Conservation (phyloP, 2,797 vertebrate genomes). For the Ptychobarbus kaznakovi region DNA sequence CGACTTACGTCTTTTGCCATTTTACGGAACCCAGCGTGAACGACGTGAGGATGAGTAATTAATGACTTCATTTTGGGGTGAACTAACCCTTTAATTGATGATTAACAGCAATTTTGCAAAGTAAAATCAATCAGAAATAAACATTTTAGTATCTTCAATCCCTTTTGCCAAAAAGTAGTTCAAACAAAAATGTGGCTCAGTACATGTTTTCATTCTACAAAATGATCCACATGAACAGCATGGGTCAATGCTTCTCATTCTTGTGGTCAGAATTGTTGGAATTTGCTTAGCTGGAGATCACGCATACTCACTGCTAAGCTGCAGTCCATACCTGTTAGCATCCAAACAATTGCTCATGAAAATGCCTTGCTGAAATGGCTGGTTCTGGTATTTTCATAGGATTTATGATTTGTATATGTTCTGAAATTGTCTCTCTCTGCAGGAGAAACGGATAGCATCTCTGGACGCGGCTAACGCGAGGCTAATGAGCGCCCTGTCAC, state of each 20-base stretch:
- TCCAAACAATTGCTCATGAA: neutral
- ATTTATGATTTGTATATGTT: neutral
- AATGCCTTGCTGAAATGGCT: neutral
- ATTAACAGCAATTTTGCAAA: neutral
- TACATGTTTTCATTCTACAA: neutral
- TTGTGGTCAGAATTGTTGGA: neutral
- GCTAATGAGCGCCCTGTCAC: conserved; percentile 96
- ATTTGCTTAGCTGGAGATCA: neutral
- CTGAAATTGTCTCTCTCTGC: conserved; percentile 48
- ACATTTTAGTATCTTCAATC: neutral
- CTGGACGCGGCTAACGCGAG: conserved; percentile 95
- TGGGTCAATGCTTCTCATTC: too few species aligned
- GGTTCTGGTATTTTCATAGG: neutral
- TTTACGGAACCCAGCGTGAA: too few species aligned
- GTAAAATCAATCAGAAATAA: neutral
- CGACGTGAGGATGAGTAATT: too few species aligned
- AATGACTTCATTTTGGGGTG: too few species aligned
- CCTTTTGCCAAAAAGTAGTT: neutral
- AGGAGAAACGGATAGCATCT: conserved; percentile 98
- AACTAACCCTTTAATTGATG: neutral
- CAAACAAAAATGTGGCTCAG: neutral
- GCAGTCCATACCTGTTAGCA: neutral
- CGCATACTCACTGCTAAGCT: neutral
- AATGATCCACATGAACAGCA: neutral
- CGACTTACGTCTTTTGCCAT: too few species aligned